Percentiles rank a stretch among this genome's conserved stretches.
Evolutionary conservation across 2,888 invertebrate genomes (phyloP).

Genomic region (Papilio gigon): DNA sequence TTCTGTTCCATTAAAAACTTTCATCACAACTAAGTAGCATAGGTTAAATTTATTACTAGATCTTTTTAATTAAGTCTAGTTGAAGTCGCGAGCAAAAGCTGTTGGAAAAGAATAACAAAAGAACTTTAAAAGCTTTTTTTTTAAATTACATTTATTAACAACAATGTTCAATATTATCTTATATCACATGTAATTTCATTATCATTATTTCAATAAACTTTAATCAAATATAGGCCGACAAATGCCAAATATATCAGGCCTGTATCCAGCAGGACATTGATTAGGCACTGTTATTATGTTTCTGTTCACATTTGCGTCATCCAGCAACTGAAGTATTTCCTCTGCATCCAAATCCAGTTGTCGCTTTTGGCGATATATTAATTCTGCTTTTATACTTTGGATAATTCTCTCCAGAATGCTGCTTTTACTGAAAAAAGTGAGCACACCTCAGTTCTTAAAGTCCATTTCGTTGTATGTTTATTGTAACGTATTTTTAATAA

Average conservation of each 20-base stretch:
- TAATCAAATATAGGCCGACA: conserved; percentile 57
- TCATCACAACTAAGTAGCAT: too few species aligned
- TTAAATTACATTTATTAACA: conserved; percentile 13
- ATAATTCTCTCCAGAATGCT: conserved; percentile 13
- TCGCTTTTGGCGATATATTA: conserved; percentile 34
- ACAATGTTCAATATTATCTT: background rate
- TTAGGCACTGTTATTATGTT: conserved; percentile 60
- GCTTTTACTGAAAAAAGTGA: conserved; percentile 21
- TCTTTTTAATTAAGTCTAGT: too few species aligned
- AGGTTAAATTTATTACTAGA: too few species aligned
- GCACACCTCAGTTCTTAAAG: background rate
- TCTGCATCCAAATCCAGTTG: conserved; percentile 34
- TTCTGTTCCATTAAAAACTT: too few species aligned
- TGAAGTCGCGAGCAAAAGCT: too few species aligned
- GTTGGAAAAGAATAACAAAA: background rate
- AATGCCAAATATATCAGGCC: conserved; percentile 60
- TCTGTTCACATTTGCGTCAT: conserved; percentile 38
- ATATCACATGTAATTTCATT: background rate
- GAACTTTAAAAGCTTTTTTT: background rate
- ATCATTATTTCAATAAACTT: background rate
- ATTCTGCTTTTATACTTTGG: conserved; percentile 3
- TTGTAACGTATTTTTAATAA: background rate
- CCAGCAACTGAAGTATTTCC: conserved; percentile 35
- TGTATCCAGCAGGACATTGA: conserved; percentile 65
- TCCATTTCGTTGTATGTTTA: background rate